phyloP scores from a whole-genome alignment of 2,113 vertebrate genomes.

The Pedionomus torquatus region DNA sequence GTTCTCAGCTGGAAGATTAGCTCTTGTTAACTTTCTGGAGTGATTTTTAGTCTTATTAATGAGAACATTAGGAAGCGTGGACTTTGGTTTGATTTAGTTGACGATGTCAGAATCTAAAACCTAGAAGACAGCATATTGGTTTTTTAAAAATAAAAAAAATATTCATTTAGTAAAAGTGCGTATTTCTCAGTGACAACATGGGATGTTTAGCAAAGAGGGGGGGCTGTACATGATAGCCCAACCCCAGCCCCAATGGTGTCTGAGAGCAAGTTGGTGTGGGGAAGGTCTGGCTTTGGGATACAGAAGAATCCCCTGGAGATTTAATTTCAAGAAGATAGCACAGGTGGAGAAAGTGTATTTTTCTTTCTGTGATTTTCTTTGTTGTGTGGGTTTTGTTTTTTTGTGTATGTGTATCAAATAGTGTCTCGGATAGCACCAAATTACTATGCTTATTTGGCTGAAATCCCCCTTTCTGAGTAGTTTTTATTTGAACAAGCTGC shows the following conservation, averaged over 20 bases:
- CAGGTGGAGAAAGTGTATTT: neutral
- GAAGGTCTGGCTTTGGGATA: neutral
- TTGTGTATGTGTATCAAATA: neutral
- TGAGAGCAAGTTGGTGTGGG: neutral
- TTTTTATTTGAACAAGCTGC: neutral
- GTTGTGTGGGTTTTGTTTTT: neutral
- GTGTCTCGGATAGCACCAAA: neutral
- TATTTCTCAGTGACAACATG: neutral
- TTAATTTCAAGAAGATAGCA: neutral
- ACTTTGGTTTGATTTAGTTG: slow-evolving; percentile 14
- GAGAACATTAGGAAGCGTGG: neutral
- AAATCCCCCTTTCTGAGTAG: neutral
- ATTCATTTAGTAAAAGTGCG: neutral
- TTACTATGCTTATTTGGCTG: neutral
- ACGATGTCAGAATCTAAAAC: neutral
- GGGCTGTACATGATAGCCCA: neutral
- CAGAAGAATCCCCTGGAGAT: neutral
- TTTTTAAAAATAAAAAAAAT: neutral
- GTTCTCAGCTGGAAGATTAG: slow-evolving; percentile 4
- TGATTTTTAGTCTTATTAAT: neutral
- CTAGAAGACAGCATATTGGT: neutral
- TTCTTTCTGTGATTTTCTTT: neutral
- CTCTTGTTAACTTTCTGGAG: neutral
- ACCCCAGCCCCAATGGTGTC: neutral
- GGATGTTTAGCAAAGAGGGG: neutral